Conservation (phyloP, 2,888 invertebrate species). For the Lucinisca nassula region DNA sequence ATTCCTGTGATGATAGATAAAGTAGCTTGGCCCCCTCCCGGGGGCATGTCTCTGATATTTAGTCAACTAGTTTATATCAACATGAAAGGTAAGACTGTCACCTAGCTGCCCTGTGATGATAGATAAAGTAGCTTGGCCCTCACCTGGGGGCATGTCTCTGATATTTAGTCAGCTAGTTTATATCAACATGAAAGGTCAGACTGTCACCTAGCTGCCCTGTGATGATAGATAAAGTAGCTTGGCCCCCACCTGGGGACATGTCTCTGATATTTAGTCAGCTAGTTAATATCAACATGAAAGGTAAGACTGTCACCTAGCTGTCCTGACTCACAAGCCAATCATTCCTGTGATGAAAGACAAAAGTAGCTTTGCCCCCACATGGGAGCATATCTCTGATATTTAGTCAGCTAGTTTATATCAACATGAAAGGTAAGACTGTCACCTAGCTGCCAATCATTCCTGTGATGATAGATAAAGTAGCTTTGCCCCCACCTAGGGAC, state of each 20-base stretch:
- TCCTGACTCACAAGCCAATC: too few species aligned
- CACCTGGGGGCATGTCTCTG: too few species aligned
- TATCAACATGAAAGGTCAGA: too few species aligned
- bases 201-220: constrained; percentile 88
- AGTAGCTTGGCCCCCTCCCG: constrained; percentile 89
- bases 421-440: too few species aligned
- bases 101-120: too few species aligned
- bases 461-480: constrained; percentile 87
- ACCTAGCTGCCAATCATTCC: constrained; percentile 89
- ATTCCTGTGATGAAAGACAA: too few species aligned
- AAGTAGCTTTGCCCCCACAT: too few species aligned
- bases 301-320: too few species aligned
- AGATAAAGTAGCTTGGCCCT: too few species aligned
- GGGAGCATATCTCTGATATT: too few species aligned
- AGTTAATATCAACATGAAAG: constrained; percentile 88
- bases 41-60: constrained; percentile 88
- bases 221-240: constrained; percentile 87
- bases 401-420: too few species aligned
- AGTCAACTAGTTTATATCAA: constrained; percentile 88
- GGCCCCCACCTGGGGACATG: constrained; percentile 89
- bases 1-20: constrained; percentile 88
- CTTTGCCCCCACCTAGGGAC: constrained; percentile 89
- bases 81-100: constrained; percentile 88
- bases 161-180: too few species aligned
- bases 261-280: constrained; percentile 88